Evolutionary conservation across 2,113 vertebrate species (phyloP).

Genomic region (Rhea americana): DNA sequence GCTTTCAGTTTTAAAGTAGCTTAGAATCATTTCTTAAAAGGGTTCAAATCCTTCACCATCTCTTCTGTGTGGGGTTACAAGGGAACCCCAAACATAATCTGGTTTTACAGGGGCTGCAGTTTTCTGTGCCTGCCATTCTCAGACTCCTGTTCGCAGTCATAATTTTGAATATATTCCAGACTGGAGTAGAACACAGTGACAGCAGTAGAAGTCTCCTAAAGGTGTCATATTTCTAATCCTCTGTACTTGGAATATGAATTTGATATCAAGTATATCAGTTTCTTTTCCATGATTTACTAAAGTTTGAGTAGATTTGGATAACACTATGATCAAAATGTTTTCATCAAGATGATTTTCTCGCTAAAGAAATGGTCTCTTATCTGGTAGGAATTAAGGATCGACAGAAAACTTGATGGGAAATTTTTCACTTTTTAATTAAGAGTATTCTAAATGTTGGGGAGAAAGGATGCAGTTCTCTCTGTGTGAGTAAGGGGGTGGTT

Average conservation of each 20-base stretch:
- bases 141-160: neutral
- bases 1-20: neutral
- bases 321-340: neutral
- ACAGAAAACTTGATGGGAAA: neutral
- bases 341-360: neutral
- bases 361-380: neutral
- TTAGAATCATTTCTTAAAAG: neutral
- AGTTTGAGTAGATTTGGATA: neutral
- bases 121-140: neutral
- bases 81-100: neutral
- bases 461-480: neutral
- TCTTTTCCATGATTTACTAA: neutral
- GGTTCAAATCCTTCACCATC: neutral
- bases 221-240: neutral
- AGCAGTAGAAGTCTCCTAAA: neutral
- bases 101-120: neutral
- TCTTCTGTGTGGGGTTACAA: neutral
- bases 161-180: neutral
- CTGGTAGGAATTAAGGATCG: neutral
- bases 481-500: neutral
- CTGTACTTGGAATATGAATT: neutral
- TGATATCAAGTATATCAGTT: neutral
- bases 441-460: neutral
- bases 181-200: neutral
- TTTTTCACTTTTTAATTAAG: neutral